Base-by-base conservation (phyloP, 2,888 invertebrate species). In the Spisula solida region DNA sequence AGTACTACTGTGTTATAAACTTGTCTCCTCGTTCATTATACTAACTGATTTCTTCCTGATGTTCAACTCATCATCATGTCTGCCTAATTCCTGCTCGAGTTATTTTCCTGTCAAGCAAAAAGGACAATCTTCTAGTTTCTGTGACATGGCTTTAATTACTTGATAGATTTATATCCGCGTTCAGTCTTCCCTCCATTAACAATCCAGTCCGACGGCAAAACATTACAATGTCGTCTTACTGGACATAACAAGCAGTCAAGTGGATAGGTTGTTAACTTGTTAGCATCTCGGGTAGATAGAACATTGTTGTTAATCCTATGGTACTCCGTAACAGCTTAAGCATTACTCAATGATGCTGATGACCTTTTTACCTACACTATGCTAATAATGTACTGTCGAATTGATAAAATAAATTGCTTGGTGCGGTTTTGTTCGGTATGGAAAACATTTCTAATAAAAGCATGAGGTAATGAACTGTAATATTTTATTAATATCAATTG, bases 121-220 rank as follows among this genome's bases (percentile, higher is more conserved):
- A n/a, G 25, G 60, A 66, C 60, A 66, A 12, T 66, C 60, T 66
- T 66, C 20, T n/a, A 25, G 60, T 66, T n/a, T 25, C 60, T 66
- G 6, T 66, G 60, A 66, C 60, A 66, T 25, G 20, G 8, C 60
- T 66, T 51, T 25, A 66, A 66, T 66, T 66, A 66, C 25, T 66
- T 25, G 60, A 66, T 66, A 66, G 60, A 66, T 66, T 66, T 66
- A 66, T 66, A 66, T 66, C 60, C n/a, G 60, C 0, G 20, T 66
- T 2, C 8, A 25, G 60, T 25, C 60, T 8, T 66, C 60, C n/a
- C 25, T 25, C 25, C 60, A 66, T 66, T 66, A 66, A n/a, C 60
- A n/a, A 66, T 10, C 25, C n/a, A 56, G 5, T 6, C n/a, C 60
- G 0, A 0, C n/a, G 6, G 20, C 25, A 12, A 25, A 66, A 1